Base-by-base conservation (phyloP, 2,113 vertebrate genomes). In the Indri indri region DNA sequence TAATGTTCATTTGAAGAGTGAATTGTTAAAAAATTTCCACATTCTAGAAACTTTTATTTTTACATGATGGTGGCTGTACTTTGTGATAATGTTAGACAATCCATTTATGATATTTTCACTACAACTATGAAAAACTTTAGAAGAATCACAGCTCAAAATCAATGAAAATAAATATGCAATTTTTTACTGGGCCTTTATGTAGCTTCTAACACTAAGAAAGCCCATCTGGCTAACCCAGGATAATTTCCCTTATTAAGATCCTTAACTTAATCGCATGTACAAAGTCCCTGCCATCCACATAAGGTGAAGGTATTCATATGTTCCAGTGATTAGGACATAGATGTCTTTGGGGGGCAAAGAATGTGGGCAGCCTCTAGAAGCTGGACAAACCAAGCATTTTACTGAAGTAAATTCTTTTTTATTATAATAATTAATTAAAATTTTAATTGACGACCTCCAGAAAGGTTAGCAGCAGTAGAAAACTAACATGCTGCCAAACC, bases 121-220 rank as follows among this genome's bases (percentile, higher is more conserved):
- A 37, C 17, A 92, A 37, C 45, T 63, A 42, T 59, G 71, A 85
- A 57, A 63, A 13, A 23, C 9, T 84, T 71, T 37, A 66, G 61
- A 84, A 91, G 40, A 77, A 71, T 50, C 25, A 73, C 2, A 73
- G 57, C n/a, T 95, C 47, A 84, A 61, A 73, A 73, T 42, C 17
- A 90, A 3, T 70, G 27, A 86, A 82, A 88, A 70, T 63, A 57
- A 85, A 68, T 59, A 66, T 70, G 2, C 2, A 85, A 32, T 59
- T 82, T 25, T 71, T 92, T 92, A n/a, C 17, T 40, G 11, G 14
- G 5, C 12, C 5, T 23, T 90, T 42, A 37, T 14, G 76, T 74
- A 54, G 16, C 10, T 89, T 3, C 6, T 70, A 90, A 34, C 13
- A 66, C 34, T 59, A n/a, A 87, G 3, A 34, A 40, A 6, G 7